Evolutionary conservation across 2,888 invertebrate genomes (phyloP).

Genomic region (Adelphocoris suturalis): DNA sequence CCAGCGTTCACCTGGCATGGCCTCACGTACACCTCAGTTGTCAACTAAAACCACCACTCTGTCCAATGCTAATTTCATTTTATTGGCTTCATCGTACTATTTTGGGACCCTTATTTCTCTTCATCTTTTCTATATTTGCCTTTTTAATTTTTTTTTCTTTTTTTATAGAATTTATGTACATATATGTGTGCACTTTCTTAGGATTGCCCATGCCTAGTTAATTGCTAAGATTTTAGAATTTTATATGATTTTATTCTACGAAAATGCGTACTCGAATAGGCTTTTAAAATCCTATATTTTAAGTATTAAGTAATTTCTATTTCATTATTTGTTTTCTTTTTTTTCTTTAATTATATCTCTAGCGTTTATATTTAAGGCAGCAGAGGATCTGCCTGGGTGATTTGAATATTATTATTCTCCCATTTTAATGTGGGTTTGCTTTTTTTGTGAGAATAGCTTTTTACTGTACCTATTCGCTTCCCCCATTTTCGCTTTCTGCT

Average conservation of each 20-base stretch:
- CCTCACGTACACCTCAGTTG: slow-evolving; percentile 74
- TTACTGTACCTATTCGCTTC: slow-evolving; percentile 2
- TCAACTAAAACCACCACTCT: slow-evolving; percentile 70
- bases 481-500: slow-evolving; percentile 11
- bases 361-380: neutral
- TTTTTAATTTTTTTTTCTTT: slow-evolving; percentile 29
- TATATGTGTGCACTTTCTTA: slow-evolving; percentile 44
- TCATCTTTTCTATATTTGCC: slow-evolving; percentile 21
- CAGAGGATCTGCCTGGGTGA: neutral
- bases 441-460: slow-evolving; percentile 13
- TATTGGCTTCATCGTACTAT: slow-evolving; percentile 51
- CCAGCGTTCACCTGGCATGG: slow-evolving; percentile 74
- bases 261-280: slow-evolving; percentile 51
- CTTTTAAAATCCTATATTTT: slow-evolving; percentile 38
- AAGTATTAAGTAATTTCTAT: neutral
- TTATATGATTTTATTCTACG: slow-evolving; percentile 30
- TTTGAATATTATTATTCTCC: neutral
- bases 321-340: slow-evolving; percentile 17
- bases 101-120: slow-evolving; percentile 40
- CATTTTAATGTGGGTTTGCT: slow-evolving; percentile 15
- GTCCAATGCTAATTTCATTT: slow-evolving; percentile 69
- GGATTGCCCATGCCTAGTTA: slow-evolving; percentile 44
- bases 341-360: neutral
- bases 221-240: slow-evolving; percentile 36
- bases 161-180: slow-evolving; percentile 28